Conservation (phyloP, 2,113 vertebrate species). For the Oncorhynchus kisutch region DNA sequence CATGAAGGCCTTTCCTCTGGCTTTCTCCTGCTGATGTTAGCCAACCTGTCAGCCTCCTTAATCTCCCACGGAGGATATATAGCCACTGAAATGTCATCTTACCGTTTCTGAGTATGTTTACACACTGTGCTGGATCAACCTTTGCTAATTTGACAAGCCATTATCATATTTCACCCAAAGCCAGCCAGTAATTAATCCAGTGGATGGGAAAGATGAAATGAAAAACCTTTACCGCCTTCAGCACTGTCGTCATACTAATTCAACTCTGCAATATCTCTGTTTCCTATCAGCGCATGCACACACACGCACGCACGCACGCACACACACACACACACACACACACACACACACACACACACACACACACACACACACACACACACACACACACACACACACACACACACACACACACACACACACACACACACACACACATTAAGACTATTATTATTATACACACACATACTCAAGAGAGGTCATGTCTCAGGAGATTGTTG, state of each 20-base stretch:
- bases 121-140: constrained; percentile 31
- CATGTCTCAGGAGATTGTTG: too few species aligned
- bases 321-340: too few species aligned
- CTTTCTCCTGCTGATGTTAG: constrained; percentile 17
- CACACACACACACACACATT: too few species aligned
- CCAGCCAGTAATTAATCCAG: not conserved
- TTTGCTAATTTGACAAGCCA: constrained; percentile 36
- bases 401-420: too few species aligned
- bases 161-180: constrained; percentile 35
- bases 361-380: too few species aligned
- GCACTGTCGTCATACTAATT: not conserved
- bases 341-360: too few species aligned
- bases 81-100: constrained; percentile 41
- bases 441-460: too few species aligned
- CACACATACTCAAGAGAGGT: too few species aligned
- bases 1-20: not conserved
- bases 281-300: not conserved
- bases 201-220: not conserved
- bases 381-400: too few species aligned
- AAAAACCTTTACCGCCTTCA: too few species aligned
- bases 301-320: too few species aligned
- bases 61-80: constrained; percentile 28
- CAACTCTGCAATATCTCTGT: not conserved
- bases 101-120: constrained; percentile 43
- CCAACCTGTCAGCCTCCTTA: constrained; percentile 32